Base-by-base conservation (phyloP, 2,888 invertebrate genomes). In the Sturmia bella region DNA sequence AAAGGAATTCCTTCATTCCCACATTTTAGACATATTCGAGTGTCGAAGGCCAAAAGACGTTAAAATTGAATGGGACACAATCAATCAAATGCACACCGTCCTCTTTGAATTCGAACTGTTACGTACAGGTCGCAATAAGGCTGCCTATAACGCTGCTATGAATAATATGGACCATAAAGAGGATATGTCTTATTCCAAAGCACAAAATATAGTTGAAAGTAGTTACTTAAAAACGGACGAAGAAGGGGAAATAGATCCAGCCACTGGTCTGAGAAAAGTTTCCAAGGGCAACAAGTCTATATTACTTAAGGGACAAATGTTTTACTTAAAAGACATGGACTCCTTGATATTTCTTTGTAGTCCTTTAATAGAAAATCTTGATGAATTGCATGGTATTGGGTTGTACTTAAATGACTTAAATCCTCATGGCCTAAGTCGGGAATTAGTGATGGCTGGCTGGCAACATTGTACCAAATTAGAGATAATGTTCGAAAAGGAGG, bases 331-430 rank as follows among this genome's bases (percentile, higher is more conserved):
- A 43, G 96, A 97, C 85, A 94, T 96, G 75, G 94, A 96, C 81
- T 94, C 94, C 0, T 93, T 97, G 43, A 95, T 97, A 73, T 98
- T 96, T 88, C 92, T 98, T 1, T 97, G 97, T 88, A 96, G 96
- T 86, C 97, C 98, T 0, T 92, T 98, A 95, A 95, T 97, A 76
- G 96, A 96, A 88, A 95, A 95, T 87, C 92, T 97, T 27, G 96
- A 96, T 84, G 97, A 98, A 87, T 92, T 98, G 45, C 93, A 94
- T 27, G 94, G 94, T 86, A 94, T 96, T 85, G 96, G 96, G 0
- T 90, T 97, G 3, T 97, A 93, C 89, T 87, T 97, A 56, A 96
- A 96, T 83, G 97, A 97, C 89, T 91, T 97, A 85, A 97, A 96
- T 90, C 94, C 95, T 0, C 97, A 97, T 87, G 97, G 97, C 0